Percentiles rank a stretch among this genome's conserved stretches.
Evolutionary conservation across 2,797 vertebrate genomes (phyloP).

Genomic region (Chromis chromis): DNA sequence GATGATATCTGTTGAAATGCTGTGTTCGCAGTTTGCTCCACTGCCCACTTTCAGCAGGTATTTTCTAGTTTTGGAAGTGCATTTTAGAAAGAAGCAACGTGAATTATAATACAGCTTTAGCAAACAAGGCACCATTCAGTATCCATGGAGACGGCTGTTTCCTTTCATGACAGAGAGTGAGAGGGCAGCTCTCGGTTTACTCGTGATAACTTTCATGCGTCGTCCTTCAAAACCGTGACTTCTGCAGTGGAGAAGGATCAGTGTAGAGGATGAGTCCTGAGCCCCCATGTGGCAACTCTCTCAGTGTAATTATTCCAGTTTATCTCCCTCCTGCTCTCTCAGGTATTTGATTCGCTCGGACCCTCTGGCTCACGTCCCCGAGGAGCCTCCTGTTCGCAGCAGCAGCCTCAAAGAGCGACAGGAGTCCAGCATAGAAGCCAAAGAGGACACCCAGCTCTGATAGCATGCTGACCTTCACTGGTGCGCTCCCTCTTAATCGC

Average conservation of each 20-base stretch:
- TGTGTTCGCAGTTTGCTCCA: no score
- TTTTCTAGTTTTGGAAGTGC: constrained; percentile 6
- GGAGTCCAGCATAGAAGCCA: constrained; percentile 82
- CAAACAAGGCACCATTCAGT: constrained; percentile 6
- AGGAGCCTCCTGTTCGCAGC: constrained; percentile 86
- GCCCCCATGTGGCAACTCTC: background rate
- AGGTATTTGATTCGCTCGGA: constrained; percentile 94
- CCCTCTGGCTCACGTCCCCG: constrained; percentile 91
- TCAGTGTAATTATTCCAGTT: no score
- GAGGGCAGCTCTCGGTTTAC: background rate
- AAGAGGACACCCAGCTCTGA: constrained; percentile 87
- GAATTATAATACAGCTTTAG: background rate
- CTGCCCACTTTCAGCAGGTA: no score
- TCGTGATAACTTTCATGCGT: background rate
- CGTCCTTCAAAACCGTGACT: background rate
- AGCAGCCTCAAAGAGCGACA: constrained; percentile 85
- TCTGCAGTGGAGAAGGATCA: background rate
- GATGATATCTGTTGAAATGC: no score
- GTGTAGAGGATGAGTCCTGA: background rate
- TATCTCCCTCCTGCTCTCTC: background rate
- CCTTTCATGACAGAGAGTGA: background rate
- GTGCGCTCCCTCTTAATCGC: background rate
- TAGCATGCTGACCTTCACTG: constrained; percentile 16
- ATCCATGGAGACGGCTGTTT: constrained; percentile 19
- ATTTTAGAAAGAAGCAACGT: background rate